Percentiles rank a stretch among this genome's conserved stretches.
Evolutionary conservation across 2,797 vertebrate species (phyloP).

Genomic region (Halcyon badia): DNA sequence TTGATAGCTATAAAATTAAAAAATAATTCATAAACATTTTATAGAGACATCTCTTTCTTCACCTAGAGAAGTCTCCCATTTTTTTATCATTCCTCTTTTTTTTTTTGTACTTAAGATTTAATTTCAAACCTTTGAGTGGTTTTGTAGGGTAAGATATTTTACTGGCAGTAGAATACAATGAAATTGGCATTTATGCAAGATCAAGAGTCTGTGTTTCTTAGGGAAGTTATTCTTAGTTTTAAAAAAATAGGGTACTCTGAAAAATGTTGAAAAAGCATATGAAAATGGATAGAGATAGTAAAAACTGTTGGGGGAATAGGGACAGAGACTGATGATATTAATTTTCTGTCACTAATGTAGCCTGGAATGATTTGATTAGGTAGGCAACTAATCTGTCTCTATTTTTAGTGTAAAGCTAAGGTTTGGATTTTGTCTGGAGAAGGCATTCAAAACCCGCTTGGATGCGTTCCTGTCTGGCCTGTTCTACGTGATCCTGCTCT

Average conservation of each 20-base stretch:
- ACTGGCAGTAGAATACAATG: neutral
- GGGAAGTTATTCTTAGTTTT: neutral
- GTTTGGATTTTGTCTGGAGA: neutral
- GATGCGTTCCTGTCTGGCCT: too few relatives aligned
- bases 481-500: too few relatives aligned
- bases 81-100: neutral
- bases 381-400: neutral
- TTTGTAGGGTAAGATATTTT: neutral
- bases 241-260: fast-evolving
- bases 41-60: neutral
- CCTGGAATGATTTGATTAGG: neutral
- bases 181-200: neutral
- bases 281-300: neutral
- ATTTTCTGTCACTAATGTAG: neutral
- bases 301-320: neutral
- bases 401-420: neutral
- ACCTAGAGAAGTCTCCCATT: neutral
- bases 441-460: too few relatives aligned
- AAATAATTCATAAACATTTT: neutral
- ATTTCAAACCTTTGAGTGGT: neutral
- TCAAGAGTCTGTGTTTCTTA: neutral
- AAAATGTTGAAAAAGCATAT: neutral
- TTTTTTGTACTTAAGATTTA: neutral
- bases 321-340: neutral
- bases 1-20: neutral